Evolutionary conservation across 2,113 vertebrate genomes (phyloP).

Genomic region (Apodemus speciosus): DNA sequence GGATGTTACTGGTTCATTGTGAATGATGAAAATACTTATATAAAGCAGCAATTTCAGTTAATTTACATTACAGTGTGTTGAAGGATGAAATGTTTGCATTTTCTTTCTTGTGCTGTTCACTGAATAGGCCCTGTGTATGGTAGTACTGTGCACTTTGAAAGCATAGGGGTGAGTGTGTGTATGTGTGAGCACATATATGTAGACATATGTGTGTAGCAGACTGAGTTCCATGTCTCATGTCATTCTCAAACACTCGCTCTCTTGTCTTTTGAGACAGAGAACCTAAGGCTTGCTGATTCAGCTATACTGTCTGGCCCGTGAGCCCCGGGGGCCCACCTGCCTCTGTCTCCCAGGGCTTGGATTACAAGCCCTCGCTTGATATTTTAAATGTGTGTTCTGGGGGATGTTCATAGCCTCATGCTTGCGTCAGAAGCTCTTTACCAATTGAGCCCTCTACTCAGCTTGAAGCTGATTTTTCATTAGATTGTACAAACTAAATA

Average conservation of each 20-base stretch:
- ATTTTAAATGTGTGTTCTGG: background rate
- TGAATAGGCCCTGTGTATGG: background rate
- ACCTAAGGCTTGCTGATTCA: background rate
- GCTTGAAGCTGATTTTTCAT: background rate
- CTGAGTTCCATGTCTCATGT: background rate
- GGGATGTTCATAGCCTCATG: background rate
- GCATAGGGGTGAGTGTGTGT: background rate
- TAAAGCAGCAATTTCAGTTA: slow-evolving; percentile 35
- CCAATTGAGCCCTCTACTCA: too few species aligned
- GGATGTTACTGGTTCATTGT: slow-evolving; percentile 12
- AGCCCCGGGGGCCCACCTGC: too few species aligned
- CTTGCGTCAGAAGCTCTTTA: background rate
- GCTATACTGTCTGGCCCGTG: background rate
- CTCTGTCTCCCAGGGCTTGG: background rate
- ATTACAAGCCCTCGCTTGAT: background rate
- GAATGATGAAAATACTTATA: slow-evolving; percentile 53
- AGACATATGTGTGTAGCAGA: background rate
- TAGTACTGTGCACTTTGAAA: slow-evolving; percentile 15
- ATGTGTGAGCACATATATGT: background rate
- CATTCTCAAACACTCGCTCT: background rate
- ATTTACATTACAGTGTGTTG: slow-evolving; percentile 37
- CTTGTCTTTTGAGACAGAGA: background rate
- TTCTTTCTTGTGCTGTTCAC: background rate
- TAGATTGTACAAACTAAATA: background rate
- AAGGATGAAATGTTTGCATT: background rate